Conservation (phyloP, 2,888 invertebrate genomes). For the Caenorhabditis sulstoni region DNA sequence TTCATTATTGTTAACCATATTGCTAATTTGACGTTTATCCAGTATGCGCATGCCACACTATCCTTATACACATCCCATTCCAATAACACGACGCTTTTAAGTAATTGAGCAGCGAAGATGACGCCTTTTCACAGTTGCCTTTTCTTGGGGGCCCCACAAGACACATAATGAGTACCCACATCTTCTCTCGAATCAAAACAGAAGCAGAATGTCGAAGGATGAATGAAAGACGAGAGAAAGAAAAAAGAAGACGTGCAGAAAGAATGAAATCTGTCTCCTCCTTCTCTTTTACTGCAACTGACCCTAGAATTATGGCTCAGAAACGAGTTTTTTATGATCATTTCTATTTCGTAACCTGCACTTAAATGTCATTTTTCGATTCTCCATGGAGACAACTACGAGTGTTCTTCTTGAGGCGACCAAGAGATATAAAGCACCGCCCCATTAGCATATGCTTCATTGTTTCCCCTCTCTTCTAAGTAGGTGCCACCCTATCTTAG, state of each 20-base stretch:
- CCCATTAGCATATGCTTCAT: slow-evolving; percentile 36
- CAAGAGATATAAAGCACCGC: neutral
- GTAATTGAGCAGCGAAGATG: slow-evolving; percentile 60
- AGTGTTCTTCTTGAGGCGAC: no score
- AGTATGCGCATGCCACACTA: slow-evolving; percentile 55
- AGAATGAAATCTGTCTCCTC: no score
- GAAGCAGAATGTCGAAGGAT: neutral
- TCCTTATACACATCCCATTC: slow-evolving; percentile 49
- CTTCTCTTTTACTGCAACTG: neutral
- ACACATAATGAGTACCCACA: slow-evolving; percentile 27
- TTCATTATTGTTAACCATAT: slow-evolving; percentile 65
- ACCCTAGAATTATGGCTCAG: neutral
- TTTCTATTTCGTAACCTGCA: neutral
- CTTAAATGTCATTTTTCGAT: neutral
- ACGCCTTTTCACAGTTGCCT: slow-evolving; percentile 37
- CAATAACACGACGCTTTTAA: slow-evolving; percentile 59
- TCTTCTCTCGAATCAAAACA: neutral
- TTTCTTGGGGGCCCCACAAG: slow-evolving; percentile 12
- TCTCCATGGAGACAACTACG: neutral
- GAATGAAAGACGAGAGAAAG: no score
- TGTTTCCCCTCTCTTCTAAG: slow-evolving; percentile 26
- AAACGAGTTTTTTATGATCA: neutral
- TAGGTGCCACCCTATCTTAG: neutral
- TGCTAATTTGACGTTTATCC: slow-evolving; percentile 66
- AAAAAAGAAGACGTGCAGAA: no score